Evolutionary conservation across 1,140 invertebrate genomes (phyloP).

Genomic region (Plectrocnemia conspersa): DNA sequence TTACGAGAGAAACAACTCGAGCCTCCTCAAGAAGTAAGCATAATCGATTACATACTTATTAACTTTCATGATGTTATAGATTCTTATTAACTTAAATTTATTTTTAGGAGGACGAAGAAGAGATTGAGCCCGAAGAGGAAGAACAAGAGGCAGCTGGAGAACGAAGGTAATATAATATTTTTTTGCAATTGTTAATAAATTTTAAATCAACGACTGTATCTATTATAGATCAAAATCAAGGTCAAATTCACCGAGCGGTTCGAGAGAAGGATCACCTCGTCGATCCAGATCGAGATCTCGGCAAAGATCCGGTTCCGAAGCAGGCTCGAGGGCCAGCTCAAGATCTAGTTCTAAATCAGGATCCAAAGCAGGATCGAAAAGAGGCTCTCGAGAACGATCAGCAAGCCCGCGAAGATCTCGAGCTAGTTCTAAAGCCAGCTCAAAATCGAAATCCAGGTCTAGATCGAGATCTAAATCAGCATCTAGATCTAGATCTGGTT

Average conservation of each 20-base stretch:
- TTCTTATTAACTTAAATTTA: conserved; percentile 9
- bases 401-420: conserved; percentile 32
- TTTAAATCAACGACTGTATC: not conserved
- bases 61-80: too few relatives aligned
- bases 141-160: too few relatives aligned
- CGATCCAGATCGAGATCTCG: conserved; percentile 40
- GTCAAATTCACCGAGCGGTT: conserved; percentile 38
- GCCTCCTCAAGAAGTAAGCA: conserved; percentile 56
- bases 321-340: conserved; percentile 20
- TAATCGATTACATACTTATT: too few relatives aligned
- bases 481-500: conserved; percentile 38
- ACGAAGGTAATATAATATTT: not conserved
- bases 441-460: conserved; percentile 35
- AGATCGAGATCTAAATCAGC: conserved; percentile 40
- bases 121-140: too few relatives aligned
- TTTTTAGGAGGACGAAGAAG: too few relatives aligned
- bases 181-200: not conserved
- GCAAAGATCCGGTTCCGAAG: conserved; percentile 36
- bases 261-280: conserved; percentile 43
- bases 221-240: not conserved
- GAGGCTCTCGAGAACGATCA: conserved; percentile 10
- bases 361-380: conserved; percentile 28
- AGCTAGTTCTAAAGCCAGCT: conserved; percentile 37
- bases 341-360: conserved; percentile 34
- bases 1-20: conserved; percentile 83